A percentile compares a stretch with the other conserved stretches of the same genome.
phyloP scores from a whole-genome alignment of 2,888 invertebrate species.

The Xestia c-nigrum region DNA sequence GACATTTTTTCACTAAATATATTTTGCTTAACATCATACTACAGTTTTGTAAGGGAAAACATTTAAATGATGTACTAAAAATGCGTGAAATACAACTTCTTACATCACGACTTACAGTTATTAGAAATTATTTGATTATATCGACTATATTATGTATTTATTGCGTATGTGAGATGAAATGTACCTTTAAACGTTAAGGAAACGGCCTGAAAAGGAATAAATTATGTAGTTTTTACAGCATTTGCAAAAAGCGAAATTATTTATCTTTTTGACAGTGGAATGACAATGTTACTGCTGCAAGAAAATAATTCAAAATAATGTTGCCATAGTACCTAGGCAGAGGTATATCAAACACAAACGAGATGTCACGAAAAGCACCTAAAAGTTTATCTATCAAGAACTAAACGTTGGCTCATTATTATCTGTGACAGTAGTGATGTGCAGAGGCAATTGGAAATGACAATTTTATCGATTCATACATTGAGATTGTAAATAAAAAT shows the following conservation, averaged over 20 bases:
- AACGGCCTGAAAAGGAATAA: conserved; percentile 53
- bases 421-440: conserved; percentile 46
- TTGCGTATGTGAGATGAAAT: conserved; percentile 4
- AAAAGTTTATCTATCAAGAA: not conserved
- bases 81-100: conserved; percentile 74
- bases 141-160: not conserved
- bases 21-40: conserved; percentile 5
- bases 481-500: not conserved
- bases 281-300: conserved; percentile 39
- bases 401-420: conserved; percentile 31
- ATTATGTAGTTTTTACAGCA: conserved; percentile 69
- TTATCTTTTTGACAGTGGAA: conserved; percentile 71
- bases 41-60: not conserved
- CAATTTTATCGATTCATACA: not conserved
- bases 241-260: conserved; percentile 74
- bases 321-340: not conserved
- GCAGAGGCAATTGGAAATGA: not conserved
- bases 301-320: conserved; percentile 4
- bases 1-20: conserved; percentile 16
- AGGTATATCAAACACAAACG: conserved; percentile 13
- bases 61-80: conserved; percentile 55
- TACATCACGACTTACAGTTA: conserved; percentile 80
- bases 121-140: conserved; percentile 20
- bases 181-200: conserved; percentile 61
- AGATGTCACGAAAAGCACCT: not conserved